Evolutionary conservation across 2,888 invertebrate species (phyloP).

Genomic region (Polymixis lichenea): DNA sequence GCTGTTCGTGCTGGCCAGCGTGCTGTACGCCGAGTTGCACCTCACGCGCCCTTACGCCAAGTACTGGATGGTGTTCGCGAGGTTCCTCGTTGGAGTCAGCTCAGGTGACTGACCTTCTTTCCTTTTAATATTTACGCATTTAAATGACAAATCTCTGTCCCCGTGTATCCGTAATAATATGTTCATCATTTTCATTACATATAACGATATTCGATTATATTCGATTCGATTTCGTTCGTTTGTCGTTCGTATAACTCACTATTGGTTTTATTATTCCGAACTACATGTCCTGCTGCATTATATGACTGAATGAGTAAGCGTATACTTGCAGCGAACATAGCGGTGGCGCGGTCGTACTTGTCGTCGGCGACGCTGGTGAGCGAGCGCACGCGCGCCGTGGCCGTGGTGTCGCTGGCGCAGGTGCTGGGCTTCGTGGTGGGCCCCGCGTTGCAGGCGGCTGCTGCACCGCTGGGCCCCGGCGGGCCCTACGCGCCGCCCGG

Average conservation of each 20-base stretch:
- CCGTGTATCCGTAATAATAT: neutral
- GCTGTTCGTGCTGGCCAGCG: constrained; percentile 93
- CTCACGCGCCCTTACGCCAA: constrained; percentile 92
- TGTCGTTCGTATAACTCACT: neutral
- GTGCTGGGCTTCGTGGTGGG: constrained; percentile 97
- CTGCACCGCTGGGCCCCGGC: constrained; percentile 94
- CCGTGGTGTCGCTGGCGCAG: constrained; percentile 95
- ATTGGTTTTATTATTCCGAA: no score
- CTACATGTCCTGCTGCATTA: neutral
- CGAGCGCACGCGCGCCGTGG: constrained; percentile 96
- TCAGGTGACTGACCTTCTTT: constrained; percentile 90
- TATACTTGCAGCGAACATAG: constrained; percentile 92
- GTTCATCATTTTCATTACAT: no score
- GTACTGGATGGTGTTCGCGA: constrained; percentile 94
- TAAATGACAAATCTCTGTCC: neutral
- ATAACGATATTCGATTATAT: no score
- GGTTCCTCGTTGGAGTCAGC: constrained; percentile 96
- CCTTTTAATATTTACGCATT: neutral
- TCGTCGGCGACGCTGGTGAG: constrained; percentile 95
- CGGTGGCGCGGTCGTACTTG: constrained; percentile 95
- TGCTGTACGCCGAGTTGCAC: constrained; percentile 94
- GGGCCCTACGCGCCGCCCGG: constrained; percentile 85
- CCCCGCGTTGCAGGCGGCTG: constrained; percentile 95
- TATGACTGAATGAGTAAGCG: neutral
- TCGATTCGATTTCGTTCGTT: neutral